A percentile compares a stretch with the other conserved stretches of the same genome.
phyloP scores from a whole-genome alignment of 2,113 vertebrate genomes.

The Dissostichus mawsoni region DNA sequence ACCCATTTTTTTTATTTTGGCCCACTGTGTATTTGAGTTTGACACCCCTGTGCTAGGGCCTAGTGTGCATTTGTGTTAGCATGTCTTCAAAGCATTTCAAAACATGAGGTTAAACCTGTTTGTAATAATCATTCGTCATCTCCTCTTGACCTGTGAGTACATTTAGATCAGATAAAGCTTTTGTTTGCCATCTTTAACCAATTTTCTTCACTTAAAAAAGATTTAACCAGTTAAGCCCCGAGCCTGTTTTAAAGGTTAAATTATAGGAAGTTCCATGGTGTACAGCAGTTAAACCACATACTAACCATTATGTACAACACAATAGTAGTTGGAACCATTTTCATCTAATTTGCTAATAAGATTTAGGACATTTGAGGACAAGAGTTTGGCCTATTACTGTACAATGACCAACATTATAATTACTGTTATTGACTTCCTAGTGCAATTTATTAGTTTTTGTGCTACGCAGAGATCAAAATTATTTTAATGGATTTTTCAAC shows the following conservation, averaged over 20 bases:
- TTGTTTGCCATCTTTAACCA: background rate
- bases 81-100: background rate
- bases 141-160: background rate
- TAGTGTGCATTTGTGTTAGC: background rate
- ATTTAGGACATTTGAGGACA: no score
- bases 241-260: background rate
- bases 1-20: no score
- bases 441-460: no score
- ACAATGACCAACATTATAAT: background rate
- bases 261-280: background rate
- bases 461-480: background rate
- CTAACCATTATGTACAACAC: background rate
- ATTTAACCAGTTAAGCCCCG: no score
- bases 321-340: background rate
- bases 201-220: background rate
- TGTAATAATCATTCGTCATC: background rate
- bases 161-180: background rate
- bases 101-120: constrained; percentile 5
- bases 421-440: background rate
- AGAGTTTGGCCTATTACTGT: background rate
- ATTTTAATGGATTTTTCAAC: background rate
- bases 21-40: no score
- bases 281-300: background rate
- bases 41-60: background rate
- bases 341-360: background rate